phyloP scores from a whole-genome alignment of 2,113 vertebrate genomes.

The Sclerurus mexicanus region DNA sequence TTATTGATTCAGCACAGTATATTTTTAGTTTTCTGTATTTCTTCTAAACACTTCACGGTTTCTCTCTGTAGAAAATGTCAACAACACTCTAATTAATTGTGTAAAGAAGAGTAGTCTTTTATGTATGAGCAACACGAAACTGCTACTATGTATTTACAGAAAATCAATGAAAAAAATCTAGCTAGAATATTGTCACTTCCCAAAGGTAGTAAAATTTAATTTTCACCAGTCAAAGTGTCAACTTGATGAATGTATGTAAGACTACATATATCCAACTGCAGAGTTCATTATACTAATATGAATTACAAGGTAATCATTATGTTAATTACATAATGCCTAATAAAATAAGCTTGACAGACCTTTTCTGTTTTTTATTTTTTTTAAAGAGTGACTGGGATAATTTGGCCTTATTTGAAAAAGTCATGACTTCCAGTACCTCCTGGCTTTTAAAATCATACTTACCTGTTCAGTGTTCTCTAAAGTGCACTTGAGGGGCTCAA shows the following conservation, averaged over 20 bases:
- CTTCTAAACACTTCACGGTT: background rate
- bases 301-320: background rate
- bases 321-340: background rate
- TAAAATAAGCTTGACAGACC: background rate
- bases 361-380: background rate
- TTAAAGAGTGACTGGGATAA: background rate
- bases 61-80: slow-evolving; percentile 2
- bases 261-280: background rate
- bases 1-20: background rate
- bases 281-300: background rate
- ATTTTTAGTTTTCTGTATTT: slow-evolving; percentile 27
- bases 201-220: slow-evolving; percentile 22
- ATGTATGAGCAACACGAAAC: background rate
- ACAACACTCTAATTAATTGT: background rate
- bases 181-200: background rate
- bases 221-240: slow-evolving; percentile 33
- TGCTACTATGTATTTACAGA: slow-evolving; percentile 21
- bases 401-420: background rate
- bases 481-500: background rate
- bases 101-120: background rate
- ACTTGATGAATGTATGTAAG: background rate
- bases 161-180: slow-evolving; percentile 16
- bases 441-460: background rate
- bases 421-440: background rate
- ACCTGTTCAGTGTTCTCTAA: background rate